Evolutionary conservation across 2,797 vertebrate genomes (phyloP).

Genomic region (Lepus oiostolus): DNA sequence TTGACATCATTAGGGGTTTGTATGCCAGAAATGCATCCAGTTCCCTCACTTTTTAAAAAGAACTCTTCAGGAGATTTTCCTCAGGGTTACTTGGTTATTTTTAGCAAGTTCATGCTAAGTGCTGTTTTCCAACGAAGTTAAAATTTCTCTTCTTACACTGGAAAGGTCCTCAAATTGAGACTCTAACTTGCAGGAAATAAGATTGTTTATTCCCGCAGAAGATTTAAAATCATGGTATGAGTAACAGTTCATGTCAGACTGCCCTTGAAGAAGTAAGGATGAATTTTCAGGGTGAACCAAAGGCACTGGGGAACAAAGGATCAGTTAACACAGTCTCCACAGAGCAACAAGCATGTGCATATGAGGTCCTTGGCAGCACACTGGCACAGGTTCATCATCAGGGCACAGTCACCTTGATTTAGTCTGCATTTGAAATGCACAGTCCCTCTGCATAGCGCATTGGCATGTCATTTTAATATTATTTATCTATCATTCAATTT

Average conservation of each 20-base stretch:
- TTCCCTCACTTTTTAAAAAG: not conserved
- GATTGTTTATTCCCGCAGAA: conserved; percentile 73
- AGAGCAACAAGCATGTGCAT: not conserved
- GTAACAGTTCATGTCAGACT: conserved; percentile 67
- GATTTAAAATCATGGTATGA: conserved; percentile 56
- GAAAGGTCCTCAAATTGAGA: conserved; percentile 70
- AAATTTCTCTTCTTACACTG: conserved; percentile 69
- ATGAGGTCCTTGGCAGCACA: not conserved
- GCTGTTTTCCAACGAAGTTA: conserved; percentile 73
- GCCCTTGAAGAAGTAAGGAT: conserved; percentile 73
- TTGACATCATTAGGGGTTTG: conserved; percentile 64
- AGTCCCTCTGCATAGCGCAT: not conserved
- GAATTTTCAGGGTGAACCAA: conserved; percentile 72
- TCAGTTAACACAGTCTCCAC: not conserved
- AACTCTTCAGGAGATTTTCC: conserved; percentile 66
- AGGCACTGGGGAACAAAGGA: conserved; percentile 48
- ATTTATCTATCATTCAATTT: too few species aligned
- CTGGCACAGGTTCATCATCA: not conserved
- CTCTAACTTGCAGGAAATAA: conserved; percentile 73
- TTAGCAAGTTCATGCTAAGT: conserved; percentile 67
- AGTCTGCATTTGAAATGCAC: not conserved
- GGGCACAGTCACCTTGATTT: not conserved
- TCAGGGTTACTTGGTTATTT: conserved; percentile 66
- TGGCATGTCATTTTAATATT: not conserved
- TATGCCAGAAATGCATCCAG: conserved; percentile 54